Evolutionary conservation across 2,113 vertebrate genomes (phyloP), one percentile per base, ranked within the genome.

Genomic region (Rhinopithecus roxellana): DNA sequence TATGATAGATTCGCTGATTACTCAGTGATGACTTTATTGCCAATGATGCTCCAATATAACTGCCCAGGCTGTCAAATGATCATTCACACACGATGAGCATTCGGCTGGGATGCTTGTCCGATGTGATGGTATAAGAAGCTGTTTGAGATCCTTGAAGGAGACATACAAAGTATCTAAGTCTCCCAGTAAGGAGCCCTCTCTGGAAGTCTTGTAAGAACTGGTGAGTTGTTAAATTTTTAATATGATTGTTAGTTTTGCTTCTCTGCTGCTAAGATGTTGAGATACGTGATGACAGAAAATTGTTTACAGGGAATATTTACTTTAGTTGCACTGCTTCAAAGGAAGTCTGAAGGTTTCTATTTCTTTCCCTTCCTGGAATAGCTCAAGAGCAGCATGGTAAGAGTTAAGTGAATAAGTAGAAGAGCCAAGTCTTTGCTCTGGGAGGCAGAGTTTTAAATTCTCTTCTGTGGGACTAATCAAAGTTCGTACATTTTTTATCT

Each of bases 171-270:
- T 10, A 6, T 25, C 16, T 4, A 12, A 59, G 22, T 20, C 22
- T 55, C 35, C 8, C 48, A 0, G 35, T 4, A 6, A 20, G 5
- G 35, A 25, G 59, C 61, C 35, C 8, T 18, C 18, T 27, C 12
- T 5, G 38, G 45, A 6, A 61, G 48, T 10, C 57, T 6, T 4
- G 0, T 2, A 3, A 85, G 40, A 61, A 38, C 61, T 4, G 94
- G 94, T 97, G 30, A 96, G 97, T 96, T 38, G 97, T 96, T 38
- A 35, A 17, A 35, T 38, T 13, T 0, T 9, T 13, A 14, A 27
- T 52, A 7, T 45, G 25, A 27, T 27, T 16, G 14, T 30, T 5
- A 30, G 30, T 3, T 55, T 20, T 40, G 5, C 25, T 38, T 72
- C 27, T 61, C 7, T 6, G n/a, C 10, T 3, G 5, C 45, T 40